Conservation (phyloP, 2,797 vertebrate genomes). For the Pelobates cultripes region DNA sequence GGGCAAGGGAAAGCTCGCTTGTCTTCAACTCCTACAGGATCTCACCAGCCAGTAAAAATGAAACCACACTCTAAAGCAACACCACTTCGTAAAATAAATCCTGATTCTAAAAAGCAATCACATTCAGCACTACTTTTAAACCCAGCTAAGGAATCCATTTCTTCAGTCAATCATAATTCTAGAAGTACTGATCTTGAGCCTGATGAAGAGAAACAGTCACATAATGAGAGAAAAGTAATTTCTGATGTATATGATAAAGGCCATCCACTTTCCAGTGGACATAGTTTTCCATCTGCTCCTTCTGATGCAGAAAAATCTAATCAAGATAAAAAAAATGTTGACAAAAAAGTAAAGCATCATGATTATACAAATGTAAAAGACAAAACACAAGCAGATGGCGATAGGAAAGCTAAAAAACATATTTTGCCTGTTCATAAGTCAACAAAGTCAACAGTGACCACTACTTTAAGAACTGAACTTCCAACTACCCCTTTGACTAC, state of each 20-base stretch:
- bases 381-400: neutral
- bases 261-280: neutral
- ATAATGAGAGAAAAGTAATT: constrained; percentile 60
- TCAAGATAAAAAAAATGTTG: constrained; percentile 26
- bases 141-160: constrained; percentile 45
- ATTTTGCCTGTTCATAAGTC: constrained; percentile 58
- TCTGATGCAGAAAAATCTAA: neutral
- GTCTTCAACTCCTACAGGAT: constrained; percentile 4
- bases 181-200: constrained; percentile 47
- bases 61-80: constrained; percentile 51
- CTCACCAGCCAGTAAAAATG: neutral
- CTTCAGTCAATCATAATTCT: constrained; percentile 65
- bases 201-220: constrained; percentile 64
- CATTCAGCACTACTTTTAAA: constrained; percentile 61
- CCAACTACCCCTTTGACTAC: constrained; percentile 48
- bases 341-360: neutral
- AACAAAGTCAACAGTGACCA: constrained; percentile 59
- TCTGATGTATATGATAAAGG: neutral
- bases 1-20: neutral
- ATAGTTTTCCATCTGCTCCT: neutral
- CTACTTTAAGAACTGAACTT: constrained; percentile 57
- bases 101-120: constrained; percentile 66
- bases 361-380: constrained; percentile 16
- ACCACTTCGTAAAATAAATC: constrained; percentile 54
- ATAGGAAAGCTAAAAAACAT: neutral